Evolutionary conservation across 1,140 invertebrate genomes (phyloP).

Genomic region (Pteromalus puparum): DNA sequence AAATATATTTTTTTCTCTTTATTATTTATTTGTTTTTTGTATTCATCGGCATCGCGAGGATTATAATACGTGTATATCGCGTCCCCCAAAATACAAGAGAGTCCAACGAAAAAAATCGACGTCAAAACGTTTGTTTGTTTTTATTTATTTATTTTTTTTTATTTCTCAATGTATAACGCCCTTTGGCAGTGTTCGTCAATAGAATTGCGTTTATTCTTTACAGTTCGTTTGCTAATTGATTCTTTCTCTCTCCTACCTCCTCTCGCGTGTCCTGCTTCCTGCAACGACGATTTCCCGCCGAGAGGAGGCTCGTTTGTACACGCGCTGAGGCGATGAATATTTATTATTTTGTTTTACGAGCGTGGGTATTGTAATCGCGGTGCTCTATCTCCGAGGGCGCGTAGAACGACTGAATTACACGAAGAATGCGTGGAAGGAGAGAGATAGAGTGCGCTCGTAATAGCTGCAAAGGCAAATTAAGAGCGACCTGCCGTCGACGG

Average conservation of each 20-base stretch:
- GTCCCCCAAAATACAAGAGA: not conserved
- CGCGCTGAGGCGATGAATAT: slow-evolving; percentile 1
- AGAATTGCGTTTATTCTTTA: slow-evolving; percentile 64
- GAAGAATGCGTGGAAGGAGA: not conserved
- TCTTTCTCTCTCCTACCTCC: slow-evolving; percentile 34
- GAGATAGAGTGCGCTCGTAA: not conserved
- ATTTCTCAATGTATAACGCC: slow-evolving; percentile 61
- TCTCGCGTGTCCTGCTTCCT: not conserved
- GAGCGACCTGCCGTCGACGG: slow-evolving; percentile 66
- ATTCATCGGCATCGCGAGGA: not conserved
- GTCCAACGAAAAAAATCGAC: slow-evolving; percentile 63
- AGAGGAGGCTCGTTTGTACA: slow-evolving; percentile 32
- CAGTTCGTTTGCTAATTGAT: slow-evolving; percentile 44
- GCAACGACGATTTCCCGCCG: not conserved
- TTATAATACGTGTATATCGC: not conserved
- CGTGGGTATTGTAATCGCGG: not conserved
- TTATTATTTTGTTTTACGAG: slow-evolving; percentile 45
- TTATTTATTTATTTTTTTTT: too few species aligned
- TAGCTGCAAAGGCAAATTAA: not conserved
- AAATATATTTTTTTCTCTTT: slow-evolving; percentile 22
- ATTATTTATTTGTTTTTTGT: not conserved
- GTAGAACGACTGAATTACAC: not conserved
- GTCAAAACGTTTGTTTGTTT: slow-evolving; percentile 52
- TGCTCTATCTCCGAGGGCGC: not conserved
- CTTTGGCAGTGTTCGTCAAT: slow-evolving; percentile 71